Base-by-base conservation (phyloP, 2,888 invertebrate genomes). In the Lasius fuliginosus region DNA sequence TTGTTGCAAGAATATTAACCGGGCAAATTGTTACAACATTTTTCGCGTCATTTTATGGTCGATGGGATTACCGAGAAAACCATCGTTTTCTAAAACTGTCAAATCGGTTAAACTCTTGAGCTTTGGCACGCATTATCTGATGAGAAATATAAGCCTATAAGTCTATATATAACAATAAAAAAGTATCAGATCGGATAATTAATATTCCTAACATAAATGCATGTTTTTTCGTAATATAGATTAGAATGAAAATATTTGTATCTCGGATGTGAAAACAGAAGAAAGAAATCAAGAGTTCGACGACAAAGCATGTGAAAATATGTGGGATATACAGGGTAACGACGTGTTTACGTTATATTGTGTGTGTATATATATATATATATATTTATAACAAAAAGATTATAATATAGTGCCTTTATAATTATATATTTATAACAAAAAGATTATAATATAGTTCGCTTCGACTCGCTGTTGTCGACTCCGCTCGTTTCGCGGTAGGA, bases 11-110 rank as follows among this genome's bases (percentile, higher is more conserved):
- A 15, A 46, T 4, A 15, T 46, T 46, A 46, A 46, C 4, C 15
- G 0, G 9, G 23, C 53, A 27, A 71, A 64, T 69, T 27, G 15
- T 85, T 81, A 42, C 64, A 58, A 83, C 27, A 62, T 33, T 49
- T 12, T 42, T 74, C 11, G 18, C 67, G 56, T 73, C 68, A 42
- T 15, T 30, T 60, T 6, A 30, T 42, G 60, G 9, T 3, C 15
- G 3, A n/a, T 23, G 3, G 9, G 23, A 76, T 64, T 49, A 53
- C 56, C 30, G 58, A 82, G 69, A 69, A 9, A 46, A n/a, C 65
- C 12, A 46, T 56, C 18, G 23, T 53, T 76, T 58, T 33, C 33
- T 42, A 33, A 56, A 69, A 46, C 1, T 46, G 46, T 67, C 12
- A 12, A 46, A n/a, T 42, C 15, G 62, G 0, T 56, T 69, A 1